Percentiles rank a stretch among this genome's conserved stretches.
Conservation (phyloP, 2,888 invertebrate genomes). For the Chrysopilus asiliformis region DNA sequence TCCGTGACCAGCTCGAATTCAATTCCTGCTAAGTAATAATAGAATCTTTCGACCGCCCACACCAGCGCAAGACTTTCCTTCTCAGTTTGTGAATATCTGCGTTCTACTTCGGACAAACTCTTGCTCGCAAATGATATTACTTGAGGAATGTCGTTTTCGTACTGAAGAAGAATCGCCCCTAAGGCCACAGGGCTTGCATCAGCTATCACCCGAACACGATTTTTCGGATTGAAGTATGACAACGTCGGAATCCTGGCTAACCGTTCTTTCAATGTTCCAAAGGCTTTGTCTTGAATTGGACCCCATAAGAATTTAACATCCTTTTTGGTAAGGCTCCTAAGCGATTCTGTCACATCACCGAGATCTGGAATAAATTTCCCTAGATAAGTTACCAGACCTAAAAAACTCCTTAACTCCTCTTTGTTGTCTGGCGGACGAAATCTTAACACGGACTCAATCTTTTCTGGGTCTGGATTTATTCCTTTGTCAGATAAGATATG, state of each 20-base stretch:
- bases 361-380: slow-evolving; percentile 19
- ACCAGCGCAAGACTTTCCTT: slow-evolving; percentile 26
- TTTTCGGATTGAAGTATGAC: too few species aligned
- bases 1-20: slow-evolving; percentile 25
- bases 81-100: too few species aligned
- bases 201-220: slow-evolving; percentile 22
- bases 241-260: too few species aligned
- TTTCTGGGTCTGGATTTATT: background rate
- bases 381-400: slow-evolving; percentile 23
- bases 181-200: slow-evolving; percentile 29
- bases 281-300: too few species aligned
- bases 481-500: background rate
- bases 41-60: slow-evolving; percentile 29
- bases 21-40: slow-evolving; percentile 29
- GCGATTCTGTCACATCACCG: slow-evolving; percentile 9
- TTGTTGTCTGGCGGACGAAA: background rate
- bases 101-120: too few species aligned
- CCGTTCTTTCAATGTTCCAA: too few species aligned
- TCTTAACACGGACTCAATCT: background rate
- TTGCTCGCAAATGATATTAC: too few species aligned
- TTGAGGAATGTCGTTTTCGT: slow-evolving; percentile 12
- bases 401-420: slow-evolving; percentile 15
- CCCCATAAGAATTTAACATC: slow-evolving; percentile 20
- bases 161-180: slow-evolving; percentile 11
- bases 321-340: slow-evolving; percentile 13